phyloP scores from a whole-genome alignment of 2,888 invertebrate species.

The Phragmatobia fuliginosa region DNA sequence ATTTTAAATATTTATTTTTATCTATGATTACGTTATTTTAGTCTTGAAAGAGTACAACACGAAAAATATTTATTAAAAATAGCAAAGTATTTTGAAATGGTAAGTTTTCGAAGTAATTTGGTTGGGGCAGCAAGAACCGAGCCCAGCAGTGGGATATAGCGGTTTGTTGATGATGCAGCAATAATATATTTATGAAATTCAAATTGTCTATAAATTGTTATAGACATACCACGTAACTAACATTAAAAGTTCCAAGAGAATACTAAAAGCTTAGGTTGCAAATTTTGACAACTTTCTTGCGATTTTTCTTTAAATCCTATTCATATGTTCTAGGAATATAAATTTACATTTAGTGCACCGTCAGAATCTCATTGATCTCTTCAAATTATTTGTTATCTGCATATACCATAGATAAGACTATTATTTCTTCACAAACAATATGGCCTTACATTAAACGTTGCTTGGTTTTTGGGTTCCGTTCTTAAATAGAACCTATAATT shows the following conservation, averaged over 20 bases:
- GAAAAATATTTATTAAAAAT: constrained; percentile 1
- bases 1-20: constrained; percentile 74
- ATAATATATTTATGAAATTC: too few relatives aligned
- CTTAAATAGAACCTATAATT: too few relatives aligned
- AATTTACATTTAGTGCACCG: background rate
- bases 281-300: background rate
- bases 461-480: too few relatives aligned
- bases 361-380: background rate
- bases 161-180: too few relatives aligned
- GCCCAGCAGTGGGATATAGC: too few relatives aligned
- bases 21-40: constrained; percentile 65
- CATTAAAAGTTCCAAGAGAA: background rate
- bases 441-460: too few relatives aligned
- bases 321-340: background rate
- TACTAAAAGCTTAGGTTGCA: background rate
- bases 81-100: background rate
- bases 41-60: constrained; percentile 60
- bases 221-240: background rate
- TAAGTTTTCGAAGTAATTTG: background rate
- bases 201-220: too few relatives aligned
- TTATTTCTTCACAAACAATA: too few relatives aligned
- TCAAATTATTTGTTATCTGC: too few relatives aligned
- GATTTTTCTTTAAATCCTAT: background rate
- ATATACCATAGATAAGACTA: too few relatives aligned
- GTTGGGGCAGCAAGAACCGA: too few relatives aligned